Evolutionary conservation across 2,888 invertebrate species (phyloP), one percentile per base, ranked within the genome.

Genomic region (Phrixothrix hirtus): DNA sequence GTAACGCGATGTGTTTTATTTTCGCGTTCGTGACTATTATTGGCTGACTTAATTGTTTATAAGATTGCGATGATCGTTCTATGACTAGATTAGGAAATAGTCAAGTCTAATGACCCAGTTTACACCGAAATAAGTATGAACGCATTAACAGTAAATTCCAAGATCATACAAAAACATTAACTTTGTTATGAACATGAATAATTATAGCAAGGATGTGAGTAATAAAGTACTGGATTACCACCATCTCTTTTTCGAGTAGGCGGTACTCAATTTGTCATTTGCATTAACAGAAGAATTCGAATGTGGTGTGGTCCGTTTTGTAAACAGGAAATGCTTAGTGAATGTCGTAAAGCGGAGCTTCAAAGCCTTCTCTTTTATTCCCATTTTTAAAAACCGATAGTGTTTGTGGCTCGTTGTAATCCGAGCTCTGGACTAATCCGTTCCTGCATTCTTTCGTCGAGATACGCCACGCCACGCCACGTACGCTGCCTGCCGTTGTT

Each of bases 271-370:
- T 17, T 15, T 34, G 34, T 34, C 43, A 34, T 43, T 43, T 43
- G 43, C 21, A 42, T 42, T 31, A 42, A 31, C 30, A 27, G 12
- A 31, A 32, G 45, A 36, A 45, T 45, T 45, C 26, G 13, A 26
- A n/a, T 45, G 36, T 45, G 36, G 15, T 26, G 36, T 29, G 26
- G 21, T 25, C 37, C 36, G 50, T 44, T 43, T 50, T 38, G 50
- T 50, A 44, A 50, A 50, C 50, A 50, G 50, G 50, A 50, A 43
- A 50, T 38, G 31, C 43, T 39, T 39, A 17, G 42, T 27, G 15
- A 14, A 32, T 34, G 21, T 41, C 16, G 21, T 10, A 39, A 41
- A 17, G 15, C 15, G 25, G 11, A 29, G 7, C 29, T 27, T 29
- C 14, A 29, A 31, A 31, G 14, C 31, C 11, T 12, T 31, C 31